A percentile compares a stretch with the other conserved stretches of the same genome.
phyloP scores from a whole-genome alignment of 2,888 invertebrate species.

The Meliscaeva auricollis region DNA sequence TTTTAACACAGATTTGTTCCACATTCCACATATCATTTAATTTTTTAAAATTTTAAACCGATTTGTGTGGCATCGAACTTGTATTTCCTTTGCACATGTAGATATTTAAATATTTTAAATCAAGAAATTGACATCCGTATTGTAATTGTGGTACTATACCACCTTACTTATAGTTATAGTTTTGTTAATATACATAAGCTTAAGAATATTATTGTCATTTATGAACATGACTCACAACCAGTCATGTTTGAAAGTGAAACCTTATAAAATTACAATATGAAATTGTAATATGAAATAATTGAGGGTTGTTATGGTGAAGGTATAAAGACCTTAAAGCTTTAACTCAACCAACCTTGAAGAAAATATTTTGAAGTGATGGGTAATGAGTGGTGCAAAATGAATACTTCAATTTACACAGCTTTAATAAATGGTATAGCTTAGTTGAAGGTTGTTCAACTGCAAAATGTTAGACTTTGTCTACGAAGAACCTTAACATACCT shows the following conservation, averaged over 20 bases:
- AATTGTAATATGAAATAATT: background rate
- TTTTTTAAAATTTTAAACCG: background rate
- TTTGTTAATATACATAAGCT: too few species aligned
- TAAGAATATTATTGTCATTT: background rate
- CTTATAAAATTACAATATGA: slow-evolving; percentile 5
- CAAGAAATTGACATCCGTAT: background rate
- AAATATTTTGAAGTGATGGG: background rate
- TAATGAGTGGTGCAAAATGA: background rate
- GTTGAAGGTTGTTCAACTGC: background rate
- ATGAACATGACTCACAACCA: slow-evolving; percentile 8
- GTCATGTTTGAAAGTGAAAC: slow-evolving; percentile 12
- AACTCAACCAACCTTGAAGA: background rate
- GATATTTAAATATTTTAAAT: background rate
- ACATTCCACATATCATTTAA: too few species aligned
- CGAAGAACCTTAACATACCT: too few species aligned
- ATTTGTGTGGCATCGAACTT: background rate
- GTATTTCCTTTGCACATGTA: background rate
- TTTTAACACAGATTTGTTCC: background rate
- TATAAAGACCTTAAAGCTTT: background rate
- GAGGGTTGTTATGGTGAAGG: slow-evolving; percentile 7
- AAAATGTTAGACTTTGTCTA: background rate
- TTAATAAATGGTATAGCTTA: background rate
- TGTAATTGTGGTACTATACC: background rate
- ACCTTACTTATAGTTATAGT: too few species aligned
- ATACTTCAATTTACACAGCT: background rate